phyloP scores from a whole-genome alignment of 2,113 vertebrate genomes.

The Sturnira hondurensis region DNA sequence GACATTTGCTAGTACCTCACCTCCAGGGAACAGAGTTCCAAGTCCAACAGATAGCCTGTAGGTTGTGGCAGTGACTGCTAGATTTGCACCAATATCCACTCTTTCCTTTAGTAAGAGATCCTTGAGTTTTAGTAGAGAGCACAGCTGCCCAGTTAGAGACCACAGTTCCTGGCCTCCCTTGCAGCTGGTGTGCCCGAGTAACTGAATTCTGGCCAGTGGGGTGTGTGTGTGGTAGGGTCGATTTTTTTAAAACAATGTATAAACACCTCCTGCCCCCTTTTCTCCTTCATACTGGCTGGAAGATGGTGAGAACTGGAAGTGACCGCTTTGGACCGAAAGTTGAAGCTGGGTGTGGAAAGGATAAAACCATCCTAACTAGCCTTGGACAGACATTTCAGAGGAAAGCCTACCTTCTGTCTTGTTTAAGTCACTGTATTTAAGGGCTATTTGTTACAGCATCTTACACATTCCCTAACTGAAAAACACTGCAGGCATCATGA shows the following conservation, averaged over 20 bases:
- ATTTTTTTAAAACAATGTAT: not conserved
- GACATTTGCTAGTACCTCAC: not conserved
- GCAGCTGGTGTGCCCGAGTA: not conserved
- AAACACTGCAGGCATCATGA: not conserved
- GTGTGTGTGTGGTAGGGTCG: accelerated
- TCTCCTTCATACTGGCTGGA: not conserved
- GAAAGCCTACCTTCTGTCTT: not conserved
- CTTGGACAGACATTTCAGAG: not conserved
- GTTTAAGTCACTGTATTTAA: not conserved
- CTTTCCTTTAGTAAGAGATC: not conserved
- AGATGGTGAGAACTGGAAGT: not conserved
- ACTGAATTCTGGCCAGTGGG: not conserved
- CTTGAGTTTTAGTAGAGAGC: not conserved
- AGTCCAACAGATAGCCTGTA: accelerated
- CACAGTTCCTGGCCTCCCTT: not conserved
- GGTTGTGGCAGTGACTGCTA: not conserved
- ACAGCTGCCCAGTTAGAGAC: accelerated
- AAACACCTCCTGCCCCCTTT: not conserved
- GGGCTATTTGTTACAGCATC: not conserved
- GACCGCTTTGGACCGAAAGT: not conserved
- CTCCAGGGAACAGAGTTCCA: not conserved
- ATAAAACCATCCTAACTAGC: not conserved
- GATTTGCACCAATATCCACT: not conserved
- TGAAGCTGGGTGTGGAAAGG: not conserved
- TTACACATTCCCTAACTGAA: accelerated